A percentile compares a stretch with the other conserved stretches of the same genome.
These are phyloP conservation scores for Pseudochromis fuscus DNA, from an alignment of 2,797 vertebrate genomes.

Conservation along the genomic window DNA sequence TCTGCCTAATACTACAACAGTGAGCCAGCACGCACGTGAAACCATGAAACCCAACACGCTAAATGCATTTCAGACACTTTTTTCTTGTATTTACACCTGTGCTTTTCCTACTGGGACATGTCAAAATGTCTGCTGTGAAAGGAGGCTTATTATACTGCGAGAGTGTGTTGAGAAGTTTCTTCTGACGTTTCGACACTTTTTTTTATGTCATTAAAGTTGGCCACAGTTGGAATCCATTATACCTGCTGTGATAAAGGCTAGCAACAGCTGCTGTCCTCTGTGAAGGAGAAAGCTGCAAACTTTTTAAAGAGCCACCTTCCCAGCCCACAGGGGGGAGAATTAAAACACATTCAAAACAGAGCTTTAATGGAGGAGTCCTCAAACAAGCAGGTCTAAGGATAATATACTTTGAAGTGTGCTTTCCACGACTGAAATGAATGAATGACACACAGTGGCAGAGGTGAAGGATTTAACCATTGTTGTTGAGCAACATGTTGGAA, in stretches of 20 bases:
- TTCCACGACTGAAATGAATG: background rate
- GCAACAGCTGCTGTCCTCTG: slow-evolving; percentile 7
- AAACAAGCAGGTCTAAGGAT: background rate
- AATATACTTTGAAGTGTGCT: slow-evolving; percentile 1
- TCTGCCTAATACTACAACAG: too few relatives aligned
- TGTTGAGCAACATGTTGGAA: slow-evolving; percentile 18
- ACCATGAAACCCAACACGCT: too few relatives aligned
- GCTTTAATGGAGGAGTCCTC: background rate
- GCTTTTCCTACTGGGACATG: background rate
- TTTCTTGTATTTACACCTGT: background rate
- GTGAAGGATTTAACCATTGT: background rate
- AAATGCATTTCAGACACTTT: too few relatives aligned
- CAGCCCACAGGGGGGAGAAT: background rate
- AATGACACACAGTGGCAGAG: slow-evolving; percentile 1
- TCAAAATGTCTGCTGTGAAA: slow-evolving; percentile 2
- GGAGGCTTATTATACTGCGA: background rate
- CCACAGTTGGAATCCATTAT: background rate
- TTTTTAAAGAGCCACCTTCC: slow-evolving; percentile 18
- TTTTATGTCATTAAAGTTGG: background rate
- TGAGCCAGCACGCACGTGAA: too few relatives aligned
- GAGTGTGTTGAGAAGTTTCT: background rate
- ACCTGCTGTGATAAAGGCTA: slow-evolving; percentile 6
- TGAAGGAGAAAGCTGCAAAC: slow-evolving; percentile 12
- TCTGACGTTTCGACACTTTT: background rate
- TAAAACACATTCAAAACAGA: background rate